phyloP scores from a whole-genome alignment of 2,113 vertebrate species.

The Oxygymnocypris stewartii region DNA sequence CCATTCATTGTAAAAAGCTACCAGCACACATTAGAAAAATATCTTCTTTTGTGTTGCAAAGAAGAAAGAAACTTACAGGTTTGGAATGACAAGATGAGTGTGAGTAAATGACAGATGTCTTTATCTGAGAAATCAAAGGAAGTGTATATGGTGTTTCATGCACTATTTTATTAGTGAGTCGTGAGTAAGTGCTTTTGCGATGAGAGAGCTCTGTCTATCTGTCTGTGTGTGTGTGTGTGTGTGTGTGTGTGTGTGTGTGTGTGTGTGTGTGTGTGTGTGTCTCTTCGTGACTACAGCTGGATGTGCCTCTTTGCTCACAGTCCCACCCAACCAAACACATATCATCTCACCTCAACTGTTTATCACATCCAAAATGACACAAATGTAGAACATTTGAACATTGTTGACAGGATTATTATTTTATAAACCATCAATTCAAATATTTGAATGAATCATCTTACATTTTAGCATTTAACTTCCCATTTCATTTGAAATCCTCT shows the following conservation, averaged over 20 bases:
- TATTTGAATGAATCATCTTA: neutral
- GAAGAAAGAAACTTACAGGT: neutral
- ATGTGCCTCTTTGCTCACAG: neutral
- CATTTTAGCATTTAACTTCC: neutral
- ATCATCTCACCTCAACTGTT: constrained; percentile 25
- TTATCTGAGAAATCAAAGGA: neutral
- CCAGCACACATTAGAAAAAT: neutral
- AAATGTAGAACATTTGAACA: neutral
- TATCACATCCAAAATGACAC: constrained; percentile 28
- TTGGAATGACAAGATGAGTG: neutral
- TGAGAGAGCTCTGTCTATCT: neutral
- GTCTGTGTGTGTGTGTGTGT: neutral
- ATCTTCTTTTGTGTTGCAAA: neutral
- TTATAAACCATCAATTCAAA: neutral
- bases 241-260: neutral
- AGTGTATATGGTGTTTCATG: neutral
- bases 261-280: neutral
- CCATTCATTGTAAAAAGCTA: neutral
- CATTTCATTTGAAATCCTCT: neutral
- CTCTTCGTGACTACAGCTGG: neutral
- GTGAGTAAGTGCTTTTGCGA: neutral
- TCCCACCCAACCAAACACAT: constrained; percentile 4
- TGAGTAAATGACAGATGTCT: neutral
- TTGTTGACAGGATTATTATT: neutral
- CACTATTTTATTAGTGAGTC: neutral